Evolutionary conservation across 2,113 vertebrate genomes (phyloP).

Genomic region (Pardalotus punctatus): DNA sequence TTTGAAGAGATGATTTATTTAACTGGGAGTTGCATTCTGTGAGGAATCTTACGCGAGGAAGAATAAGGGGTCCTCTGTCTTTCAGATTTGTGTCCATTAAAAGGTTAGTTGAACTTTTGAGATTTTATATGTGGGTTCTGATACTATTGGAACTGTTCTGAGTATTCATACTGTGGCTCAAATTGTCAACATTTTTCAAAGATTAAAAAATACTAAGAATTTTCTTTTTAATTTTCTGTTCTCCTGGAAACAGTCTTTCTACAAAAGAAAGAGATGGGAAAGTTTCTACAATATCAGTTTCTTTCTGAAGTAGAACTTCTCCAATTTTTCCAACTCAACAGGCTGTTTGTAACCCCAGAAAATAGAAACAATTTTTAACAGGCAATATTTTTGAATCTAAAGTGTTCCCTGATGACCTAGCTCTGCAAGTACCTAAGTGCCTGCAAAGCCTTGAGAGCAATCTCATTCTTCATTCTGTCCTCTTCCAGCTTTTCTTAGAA

Average conservation of each 20-base stretch:
- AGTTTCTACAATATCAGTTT: background rate
- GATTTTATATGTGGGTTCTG: background rate
- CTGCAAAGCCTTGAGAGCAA: background rate
- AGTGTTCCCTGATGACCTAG: background rate
- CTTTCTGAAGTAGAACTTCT: background rate
- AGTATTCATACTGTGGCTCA: background rate
- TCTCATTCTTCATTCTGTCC: background rate
- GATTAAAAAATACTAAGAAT: background rate
- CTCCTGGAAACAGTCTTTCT: background rate
- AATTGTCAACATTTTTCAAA: background rate
- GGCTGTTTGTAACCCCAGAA: background rate
- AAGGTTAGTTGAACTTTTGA: background rate
- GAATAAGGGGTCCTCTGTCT: background rate
- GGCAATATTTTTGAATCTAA: background rate
- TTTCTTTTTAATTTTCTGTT: background rate
- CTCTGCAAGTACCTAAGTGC: background rate
- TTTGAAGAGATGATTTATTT: background rate
- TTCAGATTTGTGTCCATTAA: background rate
- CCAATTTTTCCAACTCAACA: background rate
- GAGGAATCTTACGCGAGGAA: background rate
- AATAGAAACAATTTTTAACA: background rate
- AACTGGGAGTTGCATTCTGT: background rate
- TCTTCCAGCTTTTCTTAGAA: background rate
- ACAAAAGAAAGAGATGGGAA: background rate
- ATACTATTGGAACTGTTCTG: background rate